Conservation (phyloP, 2,888 invertebrate species). For the Acrocyrtus sp. region DNA sequence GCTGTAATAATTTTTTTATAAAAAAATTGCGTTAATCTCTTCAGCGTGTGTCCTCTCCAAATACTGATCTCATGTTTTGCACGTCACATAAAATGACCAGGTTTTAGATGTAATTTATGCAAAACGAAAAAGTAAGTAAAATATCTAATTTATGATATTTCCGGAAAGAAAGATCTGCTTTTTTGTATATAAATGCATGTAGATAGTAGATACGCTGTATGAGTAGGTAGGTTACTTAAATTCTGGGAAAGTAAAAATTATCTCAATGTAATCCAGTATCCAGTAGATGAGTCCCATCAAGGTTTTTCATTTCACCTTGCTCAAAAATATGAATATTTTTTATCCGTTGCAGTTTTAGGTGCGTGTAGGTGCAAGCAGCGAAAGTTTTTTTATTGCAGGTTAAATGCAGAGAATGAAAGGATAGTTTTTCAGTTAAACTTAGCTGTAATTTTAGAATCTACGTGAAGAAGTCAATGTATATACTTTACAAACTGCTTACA, state of each 20-base stretch:
- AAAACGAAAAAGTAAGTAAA: too few species aligned
- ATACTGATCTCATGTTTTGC: neutral
- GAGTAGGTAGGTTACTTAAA: neutral
- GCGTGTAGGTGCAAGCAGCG: neutral
- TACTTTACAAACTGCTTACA: too few species aligned
- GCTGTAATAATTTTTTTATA: neutral
- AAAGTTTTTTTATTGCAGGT: neutral
- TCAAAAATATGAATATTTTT: constrained; percentile 35
- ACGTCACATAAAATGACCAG: neutral
- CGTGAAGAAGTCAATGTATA: too few species aligned
- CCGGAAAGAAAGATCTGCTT: neutral
- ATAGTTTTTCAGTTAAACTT: neutral
- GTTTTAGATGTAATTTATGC: neutral
- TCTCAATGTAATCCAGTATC: too few species aligned
- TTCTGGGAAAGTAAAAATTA: too few species aligned
- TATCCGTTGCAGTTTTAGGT: neutral
- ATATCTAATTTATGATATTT: too few species aligned
- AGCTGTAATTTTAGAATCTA: too few species aligned
- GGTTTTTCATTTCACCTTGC: constrained; percentile 38
- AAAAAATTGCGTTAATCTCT: neutral
- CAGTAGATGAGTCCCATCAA: constrained; percentile 8
- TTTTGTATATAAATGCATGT: neutral
- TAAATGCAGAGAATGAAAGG: neutral
- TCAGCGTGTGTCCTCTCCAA: neutral
- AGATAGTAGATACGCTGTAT: neutral